Evolutionary conservation across 1,140 invertebrate species (phyloP).

Genomic region (Heliconius nattereri): DNA sequence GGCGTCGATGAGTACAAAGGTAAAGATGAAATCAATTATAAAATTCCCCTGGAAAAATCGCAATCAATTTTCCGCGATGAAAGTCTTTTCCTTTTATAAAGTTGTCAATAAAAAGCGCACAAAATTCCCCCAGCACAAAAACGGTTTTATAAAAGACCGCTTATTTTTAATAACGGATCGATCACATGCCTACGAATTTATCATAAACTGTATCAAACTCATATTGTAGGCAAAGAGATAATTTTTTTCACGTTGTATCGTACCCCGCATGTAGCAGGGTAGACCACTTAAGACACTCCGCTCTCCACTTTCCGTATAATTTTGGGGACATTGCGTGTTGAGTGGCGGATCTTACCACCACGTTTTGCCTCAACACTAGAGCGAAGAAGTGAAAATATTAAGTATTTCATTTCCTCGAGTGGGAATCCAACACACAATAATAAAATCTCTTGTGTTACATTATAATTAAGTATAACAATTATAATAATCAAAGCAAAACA

Average conservation of each 20-base stretch:
- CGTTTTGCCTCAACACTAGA: background rate
- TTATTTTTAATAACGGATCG: conserved; percentile 37
- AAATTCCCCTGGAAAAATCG: conserved; percentile 68
- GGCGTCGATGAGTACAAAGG: conserved; percentile 47
- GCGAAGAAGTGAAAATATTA: background rate
- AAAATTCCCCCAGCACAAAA: conserved; percentile 53
- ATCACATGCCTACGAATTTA: background rate
- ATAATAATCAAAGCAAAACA: background rate
- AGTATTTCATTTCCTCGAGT: too few species aligned
- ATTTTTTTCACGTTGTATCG: background rate
- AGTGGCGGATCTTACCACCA: too few species aligned
- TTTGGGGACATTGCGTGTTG: too few species aligned
- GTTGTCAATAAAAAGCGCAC: conserved; percentile 66
- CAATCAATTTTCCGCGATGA: conserved; percentile 69
- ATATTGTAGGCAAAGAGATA: background rate
- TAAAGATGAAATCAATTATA: conserved; percentile 71
- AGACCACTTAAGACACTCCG: too few species aligned
- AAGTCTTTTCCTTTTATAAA: conserved; percentile 69
- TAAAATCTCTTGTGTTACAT: too few species aligned
- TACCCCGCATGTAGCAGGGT: too few species aligned
- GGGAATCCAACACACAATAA: too few species aligned
- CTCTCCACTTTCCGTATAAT: too few species aligned
- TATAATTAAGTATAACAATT: background rate
- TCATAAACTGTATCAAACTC: background rate
- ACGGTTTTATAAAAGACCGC: conserved; percentile 46